phyloP scores from a whole-genome alignment of 2,113 vertebrate species.

The Diphyllodes magnificus region DNA sequence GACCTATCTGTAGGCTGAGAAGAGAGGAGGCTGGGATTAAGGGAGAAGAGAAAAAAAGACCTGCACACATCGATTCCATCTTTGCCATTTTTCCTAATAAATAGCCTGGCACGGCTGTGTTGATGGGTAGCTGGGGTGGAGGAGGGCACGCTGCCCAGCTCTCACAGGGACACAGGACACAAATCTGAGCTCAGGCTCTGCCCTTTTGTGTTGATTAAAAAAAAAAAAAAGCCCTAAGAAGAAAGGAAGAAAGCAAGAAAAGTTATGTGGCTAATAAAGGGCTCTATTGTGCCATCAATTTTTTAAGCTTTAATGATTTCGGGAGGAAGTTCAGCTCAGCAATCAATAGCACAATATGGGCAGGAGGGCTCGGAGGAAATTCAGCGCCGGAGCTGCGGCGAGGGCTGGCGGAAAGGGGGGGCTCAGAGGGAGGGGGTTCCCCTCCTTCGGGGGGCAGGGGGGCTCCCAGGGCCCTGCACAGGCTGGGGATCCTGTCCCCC shows the following conservation, averaged over 20 bases:
- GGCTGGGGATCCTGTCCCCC: not conserved
- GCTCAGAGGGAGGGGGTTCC: not conserved
- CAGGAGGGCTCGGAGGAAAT: slow-evolving; percentile 16
- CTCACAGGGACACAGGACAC: not conserved
- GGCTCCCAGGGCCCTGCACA: not conserved
- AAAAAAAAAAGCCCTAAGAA: not conserved
- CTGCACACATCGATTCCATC: not conserved
- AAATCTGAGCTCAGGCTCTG: slow-evolving; percentile 13
- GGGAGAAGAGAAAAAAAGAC: not conserved
- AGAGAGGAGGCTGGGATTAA: not conserved
- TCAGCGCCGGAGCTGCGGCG: not conserved
- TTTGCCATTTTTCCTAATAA: slow-evolving; percentile 25
- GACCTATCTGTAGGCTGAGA: not conserved
- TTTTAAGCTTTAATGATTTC: slow-evolving; percentile 61
- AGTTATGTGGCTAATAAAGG: slow-evolving; percentile 61
- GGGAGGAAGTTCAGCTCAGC: slow-evolving; percentile 41
- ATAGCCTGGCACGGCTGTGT: not conserved
- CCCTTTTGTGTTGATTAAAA: slow-evolving; percentile 11
- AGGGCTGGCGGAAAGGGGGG: not conserved
- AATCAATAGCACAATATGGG: slow-evolving; percentile 37
- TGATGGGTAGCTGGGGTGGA: not conserved
- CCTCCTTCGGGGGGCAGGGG: rapidly evolving
- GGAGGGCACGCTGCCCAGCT: not conserved
- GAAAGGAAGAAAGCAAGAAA: slow-evolving; percentile 25
- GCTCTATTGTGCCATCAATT: slow-evolving; percentile 58